phyloP scores from a whole-genome alignment of 1,140 invertebrate genomes.

The Pogonus chalceus region DNA sequence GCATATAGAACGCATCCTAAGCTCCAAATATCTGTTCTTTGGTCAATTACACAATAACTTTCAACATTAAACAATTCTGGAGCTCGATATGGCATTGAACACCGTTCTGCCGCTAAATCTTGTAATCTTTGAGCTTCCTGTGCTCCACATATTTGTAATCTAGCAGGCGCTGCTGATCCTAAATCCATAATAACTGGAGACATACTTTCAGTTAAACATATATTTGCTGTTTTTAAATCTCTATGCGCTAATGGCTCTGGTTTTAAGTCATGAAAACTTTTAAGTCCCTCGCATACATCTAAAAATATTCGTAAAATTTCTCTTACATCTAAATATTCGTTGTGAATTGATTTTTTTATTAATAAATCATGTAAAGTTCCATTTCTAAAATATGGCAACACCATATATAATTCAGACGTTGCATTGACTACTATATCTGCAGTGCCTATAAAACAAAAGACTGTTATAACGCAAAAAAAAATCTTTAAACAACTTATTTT shows the following conservation, averaged over 20 bases:
- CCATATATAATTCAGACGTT: conserved; percentile 63
- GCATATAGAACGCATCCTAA: conserved; percentile 79
- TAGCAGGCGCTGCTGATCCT: conserved; percentile 65
- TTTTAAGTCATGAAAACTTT: conserved; percentile 61
- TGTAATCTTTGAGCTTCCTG: conserved; percentile 65
- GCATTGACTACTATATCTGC: conserved; percentile 56
- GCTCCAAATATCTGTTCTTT: conserved; percentile 82
- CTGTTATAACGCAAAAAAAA: too few relatives aligned
- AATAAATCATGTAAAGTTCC: conserved; percentile 68
- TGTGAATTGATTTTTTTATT: conserved; percentile 44
- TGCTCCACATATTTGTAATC: conserved; percentile 60
- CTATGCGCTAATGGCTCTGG: conserved; percentile 69
- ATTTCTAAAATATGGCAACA: conserved; percentile 71
- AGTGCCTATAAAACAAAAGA: conserved; percentile 30
- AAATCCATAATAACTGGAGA: conserved; percentile 76
- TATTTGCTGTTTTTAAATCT: conserved; percentile 78
- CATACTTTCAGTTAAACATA: conserved; percentile 61
- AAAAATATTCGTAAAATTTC: conserved; percentile 61
- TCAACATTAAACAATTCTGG: conserved; percentile 83
- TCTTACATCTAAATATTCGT: conserved; percentile 50
- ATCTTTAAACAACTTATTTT: too few relatives aligned
- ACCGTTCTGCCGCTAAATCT: conserved; percentile 73
- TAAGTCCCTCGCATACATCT: conserved; percentile 64
- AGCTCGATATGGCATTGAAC: conserved; percentile 78
- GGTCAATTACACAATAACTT: conserved; percentile 68